A percentile compares a stretch with the other conserved stretches of the same genome.
These are phyloP conservation scores for Bufotes viridis DNA, from an alignment of 2,797 vertebrate genomes.

Conservation along the genomic window DNA sequence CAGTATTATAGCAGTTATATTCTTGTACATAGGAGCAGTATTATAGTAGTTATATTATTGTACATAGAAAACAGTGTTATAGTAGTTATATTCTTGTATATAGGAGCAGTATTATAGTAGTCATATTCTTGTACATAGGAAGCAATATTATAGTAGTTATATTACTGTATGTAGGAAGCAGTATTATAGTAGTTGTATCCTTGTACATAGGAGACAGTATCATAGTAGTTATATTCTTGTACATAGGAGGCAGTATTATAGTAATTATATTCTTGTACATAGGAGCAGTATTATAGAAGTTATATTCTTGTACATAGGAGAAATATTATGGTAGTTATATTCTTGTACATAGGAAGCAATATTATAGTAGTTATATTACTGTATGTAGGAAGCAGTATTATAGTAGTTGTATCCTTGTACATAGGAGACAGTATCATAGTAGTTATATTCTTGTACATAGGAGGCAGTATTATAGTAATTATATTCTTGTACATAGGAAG, in stretches of 20 bases:
- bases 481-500: not conserved
- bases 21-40: too few species aligned
- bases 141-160: too few species aligned
- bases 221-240: too few species aligned
- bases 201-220: not conserved
- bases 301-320: not conserved
- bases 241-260: too few species aligned
- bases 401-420: not conserved
- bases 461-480: slow-evolving; percentile 6
- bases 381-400: not conserved
- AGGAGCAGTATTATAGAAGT: slow-evolving; percentile 4
- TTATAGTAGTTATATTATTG: too few species aligned
- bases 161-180: too few species aligned
- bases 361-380: slow-evolving; percentile 17
- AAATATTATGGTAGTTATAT: slow-evolving; percentile 10
- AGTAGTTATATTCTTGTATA: too few species aligned
- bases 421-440: not conserved
- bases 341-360: not conserved
- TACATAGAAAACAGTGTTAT: too few species aligned
- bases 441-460: slow-evolving; percentile 14
- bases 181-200: not conserved
- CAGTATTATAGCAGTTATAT: too few species aligned
- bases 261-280: not conserved
- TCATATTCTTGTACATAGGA: too few species aligned
- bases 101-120: too few species aligned